Base-by-base conservation (phyloP, 2,797 vertebrate species). In the Podargus strigoides region DNA sequence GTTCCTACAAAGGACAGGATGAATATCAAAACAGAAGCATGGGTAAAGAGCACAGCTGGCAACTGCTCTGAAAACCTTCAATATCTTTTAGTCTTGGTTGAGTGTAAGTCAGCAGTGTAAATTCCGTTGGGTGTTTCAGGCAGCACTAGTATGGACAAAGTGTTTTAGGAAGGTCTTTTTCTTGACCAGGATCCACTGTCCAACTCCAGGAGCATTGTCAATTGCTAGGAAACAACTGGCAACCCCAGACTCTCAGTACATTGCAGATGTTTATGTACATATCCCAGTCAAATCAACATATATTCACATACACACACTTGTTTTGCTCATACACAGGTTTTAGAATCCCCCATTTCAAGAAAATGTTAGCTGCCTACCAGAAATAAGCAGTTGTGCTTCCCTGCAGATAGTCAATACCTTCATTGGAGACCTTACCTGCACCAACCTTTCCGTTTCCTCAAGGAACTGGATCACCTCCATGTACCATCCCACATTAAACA, bases 321-420 rank as follows among this genome's bases (percentile, higher is more conserved):
- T 97, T 98, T 98, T 98, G 97, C 97, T 98, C 98, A 98, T 97
- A 98, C 27, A 44, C 97, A 98, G 97, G 97, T 53, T 93, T 94
- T 78, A 96, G 93, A 97, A 89, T 62, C 91, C 89, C 73, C 77
- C 58, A 62, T 83, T 58, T 46, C 55, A 95, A 52, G 56, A 87
- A 95, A 50, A 90, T 0, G 2, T 39, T 74, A 58, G 41, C 37
- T 70, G 9, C 41, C 37, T 59, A 73, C 37, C 55, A 56, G 68
- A 17, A 79, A 78, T 47, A 58, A 74, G 27, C 32, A 60, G 53
- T 13, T 59, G 27, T 17, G n/a, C 20, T 73, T 80, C 26, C 53
- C 53, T 46, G 34, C 10, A 67, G 23, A 32, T 4, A 50, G 24
- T n/a, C 23, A 62, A 2, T 22, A 59, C 11, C 26, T 77, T 69